Conservation (phyloP, 2,797 vertebrate species). For the Tolypeutes matacus region DNA sequence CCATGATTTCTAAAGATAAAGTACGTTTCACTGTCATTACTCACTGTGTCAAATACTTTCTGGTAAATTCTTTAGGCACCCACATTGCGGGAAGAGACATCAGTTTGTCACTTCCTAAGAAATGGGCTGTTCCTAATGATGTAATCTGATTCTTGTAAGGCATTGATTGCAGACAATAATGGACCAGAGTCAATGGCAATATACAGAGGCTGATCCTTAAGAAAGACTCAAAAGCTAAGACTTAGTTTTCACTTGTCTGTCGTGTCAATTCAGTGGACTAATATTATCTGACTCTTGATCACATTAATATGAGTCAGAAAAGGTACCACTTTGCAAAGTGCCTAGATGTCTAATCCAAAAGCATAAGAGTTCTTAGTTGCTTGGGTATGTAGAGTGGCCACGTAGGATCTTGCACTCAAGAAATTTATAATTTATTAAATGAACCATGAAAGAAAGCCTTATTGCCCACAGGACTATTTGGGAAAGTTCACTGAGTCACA, state of each 20-base stretch:
- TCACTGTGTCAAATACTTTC: constrained; percentile 55
- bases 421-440: constrained; percentile 26
- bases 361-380: neutral
- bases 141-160: constrained; percentile 29
- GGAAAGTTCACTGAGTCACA: neutral
- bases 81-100: constrained; percentile 53
- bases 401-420: neutral
- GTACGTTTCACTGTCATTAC: neutral
- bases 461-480: neutral
- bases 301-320: neutral
- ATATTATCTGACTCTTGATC: neutral
- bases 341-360: neutral
- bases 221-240: neutral
- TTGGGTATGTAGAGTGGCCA: neutral
- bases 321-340: neutral
- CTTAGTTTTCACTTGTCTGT: neutral
- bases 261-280: neutral
- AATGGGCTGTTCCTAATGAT: neutral
- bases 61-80: constrained; percentile 61
- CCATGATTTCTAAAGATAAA: constrained; percentile 21
- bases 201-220: neutral
- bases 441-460: neutral
- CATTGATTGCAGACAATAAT: neutral
- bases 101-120: neutral
- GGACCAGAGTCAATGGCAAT: neutral